Evolutionary conservation across 2,888 invertebrate genomes (phyloP).

Genomic region (Synanthedon tipuliformis): DNA sequence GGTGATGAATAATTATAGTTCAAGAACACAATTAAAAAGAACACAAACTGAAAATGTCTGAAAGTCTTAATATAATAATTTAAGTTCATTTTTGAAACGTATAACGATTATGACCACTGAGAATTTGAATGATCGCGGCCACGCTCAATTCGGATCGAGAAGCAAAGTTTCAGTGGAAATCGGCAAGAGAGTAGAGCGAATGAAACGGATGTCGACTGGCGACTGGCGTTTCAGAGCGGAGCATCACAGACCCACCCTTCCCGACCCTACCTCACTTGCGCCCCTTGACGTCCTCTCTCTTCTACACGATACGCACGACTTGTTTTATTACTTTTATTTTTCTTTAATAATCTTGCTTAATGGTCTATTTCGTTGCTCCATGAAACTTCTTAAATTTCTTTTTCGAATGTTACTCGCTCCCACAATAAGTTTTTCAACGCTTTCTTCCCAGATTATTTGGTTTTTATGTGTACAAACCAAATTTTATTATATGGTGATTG

Average conservation of each 20-base stretch:
- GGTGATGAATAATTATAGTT: conserved; percentile 21
- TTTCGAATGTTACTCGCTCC: conserved; percentile 27
- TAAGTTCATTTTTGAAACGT: too few relatives aligned
- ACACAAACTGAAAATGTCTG: conserved; percentile 26
- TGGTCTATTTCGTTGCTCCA: conserved; percentile 51
- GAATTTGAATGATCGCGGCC: conserved; percentile 12
- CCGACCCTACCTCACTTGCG: conserved; percentile 2
- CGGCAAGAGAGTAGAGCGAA: not conserved
- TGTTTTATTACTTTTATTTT: conserved; percentile 63
- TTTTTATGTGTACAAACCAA: not conserved
- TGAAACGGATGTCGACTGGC: conserved; percentile 3
- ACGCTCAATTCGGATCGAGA: conserved; percentile 8
- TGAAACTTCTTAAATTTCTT: conserved; percentile 47
- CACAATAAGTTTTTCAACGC: conserved; percentile 21
- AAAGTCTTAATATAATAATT: conserved; percentile 9
- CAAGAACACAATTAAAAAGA: conserved; percentile 21
- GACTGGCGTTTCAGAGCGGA: conserved; percentile 2
- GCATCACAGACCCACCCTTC: conserved; percentile 4
- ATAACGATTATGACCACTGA: too few relatives aligned
- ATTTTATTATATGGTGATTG: not conserved
- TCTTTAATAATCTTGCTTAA: conserved; percentile 62
- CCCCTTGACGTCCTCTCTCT: conserved; percentile 9
- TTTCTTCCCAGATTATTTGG: not conserved
- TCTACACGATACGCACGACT: conserved; percentile 32
- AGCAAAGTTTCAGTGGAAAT: conserved; percentile 16